These are phyloP conservation scores for Zootoca vivipara DNA, from an alignment of 2,113 vertebrate genomes.

Conservation along the genomic window DNA sequence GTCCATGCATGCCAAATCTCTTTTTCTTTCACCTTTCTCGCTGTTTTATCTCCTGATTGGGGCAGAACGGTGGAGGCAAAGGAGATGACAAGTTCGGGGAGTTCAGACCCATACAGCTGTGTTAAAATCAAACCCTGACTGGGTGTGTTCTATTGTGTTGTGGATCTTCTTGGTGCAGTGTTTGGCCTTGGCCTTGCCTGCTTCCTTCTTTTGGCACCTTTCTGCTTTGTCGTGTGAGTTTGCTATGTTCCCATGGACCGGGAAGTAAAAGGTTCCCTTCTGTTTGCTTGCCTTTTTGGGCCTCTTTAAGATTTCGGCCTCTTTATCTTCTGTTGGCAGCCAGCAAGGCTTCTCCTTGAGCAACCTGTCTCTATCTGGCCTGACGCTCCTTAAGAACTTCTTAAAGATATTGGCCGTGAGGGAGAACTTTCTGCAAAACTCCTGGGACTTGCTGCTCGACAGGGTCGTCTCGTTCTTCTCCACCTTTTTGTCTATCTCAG, in stretches of 20 bases:
- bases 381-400: conserved; percentile 91
- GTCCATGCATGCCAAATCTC: not conserved
- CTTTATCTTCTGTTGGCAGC: conserved; percentile 78
- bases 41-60: not conserved
- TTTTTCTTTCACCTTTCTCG: not conserved
- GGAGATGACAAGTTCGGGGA: rapidly evolving
- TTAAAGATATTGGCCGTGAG: conserved; percentile 95
- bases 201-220: conserved; percentile 65
- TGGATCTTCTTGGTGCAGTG: conserved; percentile 67
- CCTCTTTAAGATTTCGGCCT: conserved; percentile 82
- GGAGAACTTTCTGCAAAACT: conserved; percentile 89
- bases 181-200: conserved; percentile 64
- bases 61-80: not conserved
- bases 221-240: conserved; percentile 73
- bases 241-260: conserved; percentile 78
- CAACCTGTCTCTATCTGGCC: conserved; percentile 90
- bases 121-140: conserved; percentile 90
- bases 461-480: conserved; percentile 72
- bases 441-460: conserved; percentile 80
- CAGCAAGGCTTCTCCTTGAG: conserved; percentile 94
- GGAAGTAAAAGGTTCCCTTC: conserved; percentile 86
- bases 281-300: conserved; percentile 82
- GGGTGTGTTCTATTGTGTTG: conserved; percentile 68
- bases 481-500: conserved; percentile 86
- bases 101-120: conserved; percentile 95